Evolutionary conservation across 2,797 vertebrate species (phyloP), one percentile per base, ranked within the genome.

Genomic region (Coreius guichenoti): DNA sequence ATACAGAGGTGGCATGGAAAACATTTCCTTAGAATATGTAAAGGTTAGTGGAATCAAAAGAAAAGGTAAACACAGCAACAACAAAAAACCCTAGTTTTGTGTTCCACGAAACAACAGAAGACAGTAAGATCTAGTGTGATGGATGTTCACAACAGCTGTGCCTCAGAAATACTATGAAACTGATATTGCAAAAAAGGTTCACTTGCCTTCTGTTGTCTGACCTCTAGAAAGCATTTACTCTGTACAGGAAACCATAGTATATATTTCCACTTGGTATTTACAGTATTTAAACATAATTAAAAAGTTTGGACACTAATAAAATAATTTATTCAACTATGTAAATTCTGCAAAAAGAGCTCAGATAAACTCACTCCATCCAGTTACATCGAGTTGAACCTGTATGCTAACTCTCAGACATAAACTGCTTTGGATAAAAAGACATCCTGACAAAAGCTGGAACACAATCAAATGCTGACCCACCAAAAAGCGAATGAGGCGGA

Each of bases 131-230:
- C 54, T 56, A 23, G 36, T 61, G 54, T 61, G 63, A 78, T 12
- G 49, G 19, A 79, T 33, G 75, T 63, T 39, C 36, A 61, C 17
- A 47, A 56, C 86, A 89, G 88, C 86, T 86, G 83, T 54, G 80
- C 5, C 7, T 36, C 61, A 89, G 61, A 72, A 83, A 77, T 75
- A 79, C 26, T 8, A 63, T 70, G 65, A 83, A 85, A 76, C 33
- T 33, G 77, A 86, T 86, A 80, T 56, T 23, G 58, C n/a, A 17
- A 61, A 43, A 77, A 82, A 82, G 67, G 56, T 56, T 54, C 26
- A 74, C 63, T 69, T 26, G 81, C 86, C 82, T 87, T 87, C 61
- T 70, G 83, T 67, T 63, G 84, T 73, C 73, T 26, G 29, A 39
- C 72, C 68, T 65, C 33, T n/a, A 73, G 36, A 72, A 63, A 21